A percentile compares a stretch with the other conserved stretches of the same genome.
Evolutionary conservation across 2,113 vertebrate species (phyloP).

Genomic region (Sceloporus undulatus): DNA sequence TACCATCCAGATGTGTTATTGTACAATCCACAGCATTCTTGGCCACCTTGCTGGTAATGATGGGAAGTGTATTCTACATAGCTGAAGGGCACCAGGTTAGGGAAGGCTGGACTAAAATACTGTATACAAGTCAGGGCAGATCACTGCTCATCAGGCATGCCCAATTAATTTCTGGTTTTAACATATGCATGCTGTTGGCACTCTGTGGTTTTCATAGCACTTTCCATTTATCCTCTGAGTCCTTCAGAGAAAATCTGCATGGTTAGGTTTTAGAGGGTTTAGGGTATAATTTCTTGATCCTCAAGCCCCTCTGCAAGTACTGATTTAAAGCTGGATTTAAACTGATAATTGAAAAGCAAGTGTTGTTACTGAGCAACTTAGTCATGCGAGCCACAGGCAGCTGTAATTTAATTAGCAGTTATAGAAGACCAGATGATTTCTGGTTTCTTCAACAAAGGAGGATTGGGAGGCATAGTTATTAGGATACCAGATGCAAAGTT

Average conservation of each 20-base stretch:
- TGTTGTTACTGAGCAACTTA: constrained; percentile 49
- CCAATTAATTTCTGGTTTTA: background rate
- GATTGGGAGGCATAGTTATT: constrained; percentile 54
- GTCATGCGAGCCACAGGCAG: constrained; percentile 41
- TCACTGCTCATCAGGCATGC: background rate
- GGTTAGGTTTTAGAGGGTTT: background rate
- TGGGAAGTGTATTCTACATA: background rate
- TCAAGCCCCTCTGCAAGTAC: constrained; percentile 25
- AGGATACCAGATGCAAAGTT: constrained; percentile 59
- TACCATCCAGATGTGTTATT: too few relatives aligned
- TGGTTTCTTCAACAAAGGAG: constrained; percentile 40
- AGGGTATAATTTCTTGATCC: background rate
- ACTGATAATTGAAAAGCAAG: constrained; percentile 41
- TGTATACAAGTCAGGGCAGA: background rate
- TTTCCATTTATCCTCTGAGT: background rate
- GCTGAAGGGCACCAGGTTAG: background rate
- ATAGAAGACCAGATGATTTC: constrained; percentile 51
- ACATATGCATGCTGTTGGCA: fast-evolving
- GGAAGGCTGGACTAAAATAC: background rate
- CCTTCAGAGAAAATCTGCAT: background rate
- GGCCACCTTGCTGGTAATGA: background rate
- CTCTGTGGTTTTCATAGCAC: background rate
- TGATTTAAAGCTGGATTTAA: constrained; percentile 25
- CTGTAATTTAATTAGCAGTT: constrained; percentile 69
- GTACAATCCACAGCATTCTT: too few relatives aligned